Base-by-base conservation (phyloP, 2,888 invertebrate genomes). In the Ectemnius lituratus region DNA sequence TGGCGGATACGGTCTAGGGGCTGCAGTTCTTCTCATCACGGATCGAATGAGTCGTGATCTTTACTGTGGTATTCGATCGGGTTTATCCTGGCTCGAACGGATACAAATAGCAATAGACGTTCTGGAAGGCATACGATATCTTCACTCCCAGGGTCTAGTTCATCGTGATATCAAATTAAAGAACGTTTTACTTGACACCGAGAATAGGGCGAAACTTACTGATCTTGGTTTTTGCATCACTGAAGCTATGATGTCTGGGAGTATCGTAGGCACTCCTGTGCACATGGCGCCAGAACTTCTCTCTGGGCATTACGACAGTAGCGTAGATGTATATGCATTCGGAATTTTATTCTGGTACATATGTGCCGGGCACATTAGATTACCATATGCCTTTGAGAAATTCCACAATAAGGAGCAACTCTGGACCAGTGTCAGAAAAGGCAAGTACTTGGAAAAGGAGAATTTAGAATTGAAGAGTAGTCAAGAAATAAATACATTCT, bases 251-350 rank as follows among this genome's bases (percentile, higher is more conserved):
- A 96, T 97, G 94, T 96, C 96, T 0, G 97, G 97, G 47, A 97
- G 96, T 76, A 94, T 97, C 75, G 97, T 97, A 27, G 97, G 96
- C 60, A 96, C 96, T 3, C 97, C 97, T 0, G 96, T 97, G 72
- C 97, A 97, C 90, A 97, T 97, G 97, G 97, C 97, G 13, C 97
- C 97, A 0, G 97, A 97, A 90, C 92, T 97, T 64, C 93, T 97
- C 73, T 94, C 94, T 14, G 96, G 97, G 0, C 94, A 94, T 76
- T 97, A 97, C 86, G 96, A 96, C 88, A 95, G 94, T 75, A 94
- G 94, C 74, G 97, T 97, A 8, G 97, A 97, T 86, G 95, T 97
- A 0, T 97, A 97, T 88, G 97, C 97, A 0, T 97, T 97, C 88
- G 97, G 97, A 4, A 95, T 97, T 73, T 91, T 97, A 56, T 97